Evolutionary conservation across 2,113 vertebrate genomes (phyloP), one percentile per base, ranked within the genome.

Genomic region (Myotis lucifugus): DNA sequence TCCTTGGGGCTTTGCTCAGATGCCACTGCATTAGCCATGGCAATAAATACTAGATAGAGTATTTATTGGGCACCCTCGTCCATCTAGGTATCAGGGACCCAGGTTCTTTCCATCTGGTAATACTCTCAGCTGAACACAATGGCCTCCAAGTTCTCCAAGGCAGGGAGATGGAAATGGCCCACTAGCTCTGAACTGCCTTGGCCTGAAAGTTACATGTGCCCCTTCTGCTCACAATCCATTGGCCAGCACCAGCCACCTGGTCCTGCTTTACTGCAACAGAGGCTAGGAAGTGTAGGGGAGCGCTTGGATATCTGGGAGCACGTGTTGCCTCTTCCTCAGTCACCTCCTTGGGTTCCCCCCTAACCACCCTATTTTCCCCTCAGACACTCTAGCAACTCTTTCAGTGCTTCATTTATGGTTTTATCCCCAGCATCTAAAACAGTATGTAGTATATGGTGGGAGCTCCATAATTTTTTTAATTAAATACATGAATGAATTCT

Each of bases 11-110:
- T 82, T 90, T 82, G 54, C 50, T 93, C 85, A 61, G 23, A 81
- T 88, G 93, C 40, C 86, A 48, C 81, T 93, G 85, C 64, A 32
- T 85, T 64, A 29, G 15, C 94, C 96, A 85, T 52, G 66, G 42
- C 32, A 79, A 32, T 52, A 40, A 67, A 87, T 37, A 82, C 66
- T 54, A 66, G n/a, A n/a, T n/a, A n/a, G n/a, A n/a, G n/a, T n/a
- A n/a, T n/a, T n/a, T n/a, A n/a, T n/a, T n/a, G n/a, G 34, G 8
- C 18, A 18, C 54, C 52, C 9, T 46, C 69, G 19, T 93, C 56
- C 74, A 48, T 15, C 40, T 40, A 13, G 27, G 42, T 78, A 73
- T 79, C 83, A 34, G 67, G 86, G 61, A 37, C 61, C 64, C 54
- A 32, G 50, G n/a, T 59, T 93, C 79, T 77, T 94, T 42, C 89